Base-by-base conservation (phyloP, 2,797 vertebrate species). In the Adelosebastes latens region DNA sequence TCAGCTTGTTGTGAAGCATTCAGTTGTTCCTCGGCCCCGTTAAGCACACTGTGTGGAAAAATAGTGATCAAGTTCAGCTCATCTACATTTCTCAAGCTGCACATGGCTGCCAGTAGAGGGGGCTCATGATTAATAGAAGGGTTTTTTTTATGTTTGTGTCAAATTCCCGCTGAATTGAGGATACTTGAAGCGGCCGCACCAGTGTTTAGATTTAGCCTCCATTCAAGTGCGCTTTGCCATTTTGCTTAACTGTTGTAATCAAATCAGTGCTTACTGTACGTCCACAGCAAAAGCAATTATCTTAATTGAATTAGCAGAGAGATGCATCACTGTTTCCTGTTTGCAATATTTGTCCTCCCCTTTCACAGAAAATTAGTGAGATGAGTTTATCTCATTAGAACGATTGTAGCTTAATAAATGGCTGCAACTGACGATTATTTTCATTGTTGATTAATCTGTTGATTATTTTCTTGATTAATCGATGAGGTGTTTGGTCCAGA, bases 81-180 rank as follows among this genome's bases (percentile, higher is more conserved):
- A 2, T 73, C 16, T 76, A 2, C 32, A 7, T 78, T 39, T 70
- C 25, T 36, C n/a, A 66, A 64, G 18, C 0, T 72, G 3, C 52
- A 55, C 34, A 18, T 58, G 4, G 8, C 53, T 10, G 53, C 71
- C 74, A 77, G 46, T 16, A 79, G 79, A 82, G 53, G 76, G 75
- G 1, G 56, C 32, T 79, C 22, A 27, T 29, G 56, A 53, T 70
- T 16, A 53, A 39, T 63, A 61, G 25, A 49, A 16, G 18, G 1
- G n/a, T 24, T 71, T 59, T 59, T 9, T 61, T 34, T 34, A 4
- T 42, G 60, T 24, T 27, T 3, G n/a, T 7, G 32, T 18, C 46
- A 42, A 31, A n/a, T 55, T 64, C 20, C n/a, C 14, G 8, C 53
- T 25, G 29, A 29, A 46, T 20, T 31, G n/a, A 72, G 27, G 24